Conservation (phyloP, 2,113 vertebrate genomes). For the Hypanus sabinus region DNA sequence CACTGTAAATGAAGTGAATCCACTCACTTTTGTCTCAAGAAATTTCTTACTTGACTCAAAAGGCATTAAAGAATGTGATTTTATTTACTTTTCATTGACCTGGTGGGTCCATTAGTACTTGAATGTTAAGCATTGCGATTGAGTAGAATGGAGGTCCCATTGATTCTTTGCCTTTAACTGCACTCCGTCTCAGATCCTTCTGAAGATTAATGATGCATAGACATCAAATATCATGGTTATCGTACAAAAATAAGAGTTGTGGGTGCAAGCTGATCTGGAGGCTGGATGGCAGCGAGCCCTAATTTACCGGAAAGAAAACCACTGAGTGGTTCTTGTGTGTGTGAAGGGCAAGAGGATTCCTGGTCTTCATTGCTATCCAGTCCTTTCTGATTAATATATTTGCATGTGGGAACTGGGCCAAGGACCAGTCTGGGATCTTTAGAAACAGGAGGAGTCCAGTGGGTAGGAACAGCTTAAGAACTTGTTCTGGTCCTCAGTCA, state of each 20-base stretch:
- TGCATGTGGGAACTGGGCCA: not conserved
- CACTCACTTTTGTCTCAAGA: not conserved
- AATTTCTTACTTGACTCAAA: not conserved
- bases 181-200: not conserved
- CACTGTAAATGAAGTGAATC: not conserved
- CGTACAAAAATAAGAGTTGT: constrained; percentile 26
- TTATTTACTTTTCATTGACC: constrained; percentile 10
- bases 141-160: not conserved
- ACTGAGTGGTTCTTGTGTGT: not conserved
- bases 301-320: constrained; percentile 27
- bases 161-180: not conserved
- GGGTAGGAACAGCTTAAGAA: not conserved
- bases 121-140: constrained; percentile 5
- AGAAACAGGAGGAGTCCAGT: not conserved
- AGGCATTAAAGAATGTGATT: constrained; percentile 5
- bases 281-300: not conserved
- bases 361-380: not conserved
- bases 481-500: not conserved
- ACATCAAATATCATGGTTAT: constrained; percentile 33
- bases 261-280: constrained; percentile 9
- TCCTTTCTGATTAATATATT: not conserved
- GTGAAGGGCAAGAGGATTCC: not conserved
- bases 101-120: not conserved
- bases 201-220: constrained; percentile 26
- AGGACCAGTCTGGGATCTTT: not conserved